Base-by-base conservation (phyloP, 2,888 invertebrate genomes). In the Aplocera efformata region DNA sequence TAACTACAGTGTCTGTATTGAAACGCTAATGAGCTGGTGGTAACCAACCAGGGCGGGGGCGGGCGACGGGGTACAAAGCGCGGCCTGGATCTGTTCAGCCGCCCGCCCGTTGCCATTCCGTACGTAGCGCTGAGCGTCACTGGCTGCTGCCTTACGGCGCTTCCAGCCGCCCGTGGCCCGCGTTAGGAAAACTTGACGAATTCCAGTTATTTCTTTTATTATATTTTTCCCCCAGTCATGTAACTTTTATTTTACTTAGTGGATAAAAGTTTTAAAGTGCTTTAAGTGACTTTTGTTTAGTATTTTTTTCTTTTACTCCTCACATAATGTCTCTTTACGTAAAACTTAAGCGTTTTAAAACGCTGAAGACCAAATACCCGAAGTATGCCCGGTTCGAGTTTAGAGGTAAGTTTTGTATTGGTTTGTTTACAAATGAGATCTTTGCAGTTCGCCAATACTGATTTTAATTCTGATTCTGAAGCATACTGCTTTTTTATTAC, bases 361-460 rank as follows among this genome's bases (percentile, higher is more conserved):
- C 93, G 34, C 83, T 92, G 9, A 92, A 92, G 75, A 89, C 90
- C 63, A 93, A 92, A 67, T 90, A 90, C 7, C 93, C 93, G 55
- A 92, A 92, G 65, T 89, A 90, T 50, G 92, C 90, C 33, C 91
- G 91, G 54, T 81, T 93, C 51, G 92, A 92, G 53, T 96, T 96
- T 69, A 85, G 96, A 89, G 95, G 96, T 96, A 88, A 90, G 92
- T 65, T 17, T 17, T 17, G 13, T 17, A 5, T 17, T 17, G 13
- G n/a, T 17, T 2, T 5, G 13, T 17, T 2, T 17, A 17, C n/a
- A n/a, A n/a, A n/a, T n/a, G n/a, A n/a, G n/a, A n/a, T n/a, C n/a
- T n/a, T n/a, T n/a, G n/a, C n/a, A n/a, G n/a, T n/a, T n/a, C n/a
- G n/a, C n/a, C n/a, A n/a, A n/a, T n/a, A n/a, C n/a, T n/a, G n/a